A percentile compares a stretch with the other conserved stretches of the same genome.
These are phyloP conservation scores for Pseudocheirus occidentalis DNA, from an alignment of 2,797 vertebrate genomes.

Conservation along the genomic window DNA sequence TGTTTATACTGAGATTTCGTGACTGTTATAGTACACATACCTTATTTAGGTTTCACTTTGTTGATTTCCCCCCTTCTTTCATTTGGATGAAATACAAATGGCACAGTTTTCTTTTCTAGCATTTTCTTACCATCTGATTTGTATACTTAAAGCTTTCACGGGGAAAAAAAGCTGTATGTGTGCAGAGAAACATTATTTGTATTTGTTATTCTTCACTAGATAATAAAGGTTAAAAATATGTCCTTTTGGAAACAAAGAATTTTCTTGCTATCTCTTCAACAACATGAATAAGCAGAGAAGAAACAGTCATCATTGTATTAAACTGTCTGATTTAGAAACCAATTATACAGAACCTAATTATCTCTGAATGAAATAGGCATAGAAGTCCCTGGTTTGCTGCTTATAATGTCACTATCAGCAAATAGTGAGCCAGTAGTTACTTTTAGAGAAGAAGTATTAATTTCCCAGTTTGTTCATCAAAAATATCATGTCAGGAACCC, in stretches of 20 bases:
- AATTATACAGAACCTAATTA: constrained; percentile 70
- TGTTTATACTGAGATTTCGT: constrained; percentile 1
- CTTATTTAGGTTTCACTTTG: constrained; percentile 41
- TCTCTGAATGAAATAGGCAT: constrained; percentile 70
- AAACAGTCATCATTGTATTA: constrained; percentile 56
- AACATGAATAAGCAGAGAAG: constrained; percentile 59
- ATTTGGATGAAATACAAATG: no score
- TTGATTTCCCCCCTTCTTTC: constrained; percentile 28
- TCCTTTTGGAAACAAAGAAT: constrained; percentile 59
- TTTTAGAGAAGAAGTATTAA: neutral
- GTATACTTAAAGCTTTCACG: constrained; percentile 32
- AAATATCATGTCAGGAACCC: constrained; percentile 19
- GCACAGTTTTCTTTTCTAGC: constrained; percentile 32
- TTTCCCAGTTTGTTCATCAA: constrained; percentile 33
- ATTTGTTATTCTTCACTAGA: constrained; percentile 47
- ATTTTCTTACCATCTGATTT: constrained; percentile 48
- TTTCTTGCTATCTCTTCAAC: constrained; percentile 56
- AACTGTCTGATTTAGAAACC: constrained; percentile 71
- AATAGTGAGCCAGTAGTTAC: constrained; percentile 41
- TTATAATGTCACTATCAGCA: constrained; percentile 33
- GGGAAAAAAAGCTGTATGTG: constrained; percentile 1
- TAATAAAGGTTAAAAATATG: constrained; percentile 56
- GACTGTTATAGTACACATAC: neutral
- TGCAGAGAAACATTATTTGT: constrained; percentile 55
- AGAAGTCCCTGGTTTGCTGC: constrained; percentile 48